Evolutionary conservation across 2,113 vertebrate species (phyloP), one percentile per base, ranked within the genome.

Genomic region (Oncorhynchus clarkii): DNA sequence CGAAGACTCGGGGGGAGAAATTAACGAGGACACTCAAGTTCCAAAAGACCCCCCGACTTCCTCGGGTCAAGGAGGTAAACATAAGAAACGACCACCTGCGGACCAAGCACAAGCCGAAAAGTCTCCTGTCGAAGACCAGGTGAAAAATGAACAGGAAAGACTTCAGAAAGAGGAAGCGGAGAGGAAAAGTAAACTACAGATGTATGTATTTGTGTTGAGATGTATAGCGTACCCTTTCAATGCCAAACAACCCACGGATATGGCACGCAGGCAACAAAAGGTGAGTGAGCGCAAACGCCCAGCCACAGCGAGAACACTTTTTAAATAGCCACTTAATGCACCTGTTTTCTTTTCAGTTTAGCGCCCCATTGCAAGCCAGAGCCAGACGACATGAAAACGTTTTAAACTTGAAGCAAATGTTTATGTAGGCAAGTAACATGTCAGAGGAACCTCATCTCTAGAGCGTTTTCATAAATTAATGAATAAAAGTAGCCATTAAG

Each of bases 241-340:
- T 79, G 96, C 96, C 84, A 97, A 97, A 87, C 96, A 97, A 89
- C 96, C 96, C 82, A 97, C 96, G 0, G 96, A 96, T 87, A 97
- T 96, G 96, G 93, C 95, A 88, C 89, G 96, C 16, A 84, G 96
- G 82, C 94, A 97, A 91, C 96, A 96, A 85, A 97, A 97, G 96
- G 96, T 97, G 87, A 91, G 92, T 72, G 48, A 64, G 26, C 27
- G 48, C 18, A 24, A 39, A 39, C 39, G 2, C 34, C 34, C 34
- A 34, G 34, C 34, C 34, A 34, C 34, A 34, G 34, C 34, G 34
- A 34, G 18, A 62, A 9, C 60, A 8, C 18, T 4, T n/a, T 62
- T 39, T 3, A 20, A 69, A 39, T 69, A 69, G 5, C 8, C 31
- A 45, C 4, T 45, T 67, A 11, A 45, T 64, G 22, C 24, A 64